Conservation (phyloP, 2,888 invertebrate genomes). For the Tetheella fluctuosa region DNA sequence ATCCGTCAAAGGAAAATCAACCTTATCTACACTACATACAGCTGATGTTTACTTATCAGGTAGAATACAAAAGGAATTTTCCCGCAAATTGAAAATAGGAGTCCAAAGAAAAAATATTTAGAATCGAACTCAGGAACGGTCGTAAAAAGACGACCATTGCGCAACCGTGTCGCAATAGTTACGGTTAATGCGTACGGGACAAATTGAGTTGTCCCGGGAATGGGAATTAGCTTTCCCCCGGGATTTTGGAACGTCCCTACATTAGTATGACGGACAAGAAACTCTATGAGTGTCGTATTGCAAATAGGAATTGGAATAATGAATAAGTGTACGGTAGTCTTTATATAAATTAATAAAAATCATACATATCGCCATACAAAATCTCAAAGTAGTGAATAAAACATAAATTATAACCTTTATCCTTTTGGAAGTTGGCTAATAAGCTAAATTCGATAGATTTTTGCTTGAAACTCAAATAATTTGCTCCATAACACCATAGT, state of each 20-base stretch:
- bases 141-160: constrained; percentile 75
- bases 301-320: background rate
- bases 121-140: constrained; percentile 60
- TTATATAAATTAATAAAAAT: too few relatives aligned
- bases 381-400: too few relatives aligned
- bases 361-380: too few relatives aligned
- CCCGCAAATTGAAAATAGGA: constrained; percentile 79
- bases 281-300: background rate
- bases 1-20: constrained; percentile 8
- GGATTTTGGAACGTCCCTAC: constrained; percentile 35
- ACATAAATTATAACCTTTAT: too few relatives aligned
- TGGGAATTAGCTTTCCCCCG: constrained; percentile 75
- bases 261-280: constrained; percentile 2
- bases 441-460: too few relatives aligned
- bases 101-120: constrained; percentile 55
- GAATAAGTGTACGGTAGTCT: background rate
- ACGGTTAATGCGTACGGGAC: constrained; percentile 79
- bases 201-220: constrained; percentile 80
- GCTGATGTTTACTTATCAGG: background rate
- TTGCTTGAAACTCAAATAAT: too few relatives aligned
- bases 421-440: too few relatives aligned
- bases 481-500: too few relatives aligned
- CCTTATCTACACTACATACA: background rate
- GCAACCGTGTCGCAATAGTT: constrained; percentile 77
- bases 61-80: constrained; percentile 52